Base-by-base conservation (phyloP, 1,140 invertebrate genomes). In the Periplaneta americana region DNA sequence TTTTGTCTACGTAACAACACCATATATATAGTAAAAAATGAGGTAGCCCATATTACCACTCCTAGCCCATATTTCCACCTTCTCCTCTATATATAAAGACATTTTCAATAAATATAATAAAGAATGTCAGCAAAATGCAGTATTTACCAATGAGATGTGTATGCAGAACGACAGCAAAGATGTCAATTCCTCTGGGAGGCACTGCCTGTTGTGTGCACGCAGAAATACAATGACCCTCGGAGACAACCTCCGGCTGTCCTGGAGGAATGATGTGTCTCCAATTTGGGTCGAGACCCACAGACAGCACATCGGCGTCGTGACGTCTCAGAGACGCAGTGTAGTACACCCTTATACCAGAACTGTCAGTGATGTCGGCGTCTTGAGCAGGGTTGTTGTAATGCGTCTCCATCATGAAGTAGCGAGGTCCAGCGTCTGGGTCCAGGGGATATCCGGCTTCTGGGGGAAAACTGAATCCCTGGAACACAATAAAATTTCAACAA, bases 201-300 rank as follows among this genome's bases (percentile, higher is more conserved):
- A 94, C 89, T 33, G 91, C 92, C 83, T 92, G 89, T 4, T 87
- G 87, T 9, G 93, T 94, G 85, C 93, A 94, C 74, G 92, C 90
- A n/a, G 91, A 88, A 78, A 93, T 91, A 87, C 93, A 94, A 85
- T 94, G 93, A 36, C 93, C 93, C 84, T 93, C 92, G 78, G 93
- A 94, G 78, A 93, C 87, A 22, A 94, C 93, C 83, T 91, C 88
- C 57, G 90, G 89, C 85, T 93, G 93, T 78, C 92, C 91, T 3
- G 93, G 93, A 39, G 93, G 93, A 84, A 94, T 93, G 83, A 94
- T 93, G 86, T 94, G 93, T 80, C 93, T 89, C 93, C 93, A 94
- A 86, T 93, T 94, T 34, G 93, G 92, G 85, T 94, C 93, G 87
- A 94, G 93, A 36, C 93, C 93, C 57, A 93, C 87, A 86, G 92